phyloP scores from a whole-genome alignment of 2,113 vertebrate species.

The Pontoporia blainvillei region DNA sequence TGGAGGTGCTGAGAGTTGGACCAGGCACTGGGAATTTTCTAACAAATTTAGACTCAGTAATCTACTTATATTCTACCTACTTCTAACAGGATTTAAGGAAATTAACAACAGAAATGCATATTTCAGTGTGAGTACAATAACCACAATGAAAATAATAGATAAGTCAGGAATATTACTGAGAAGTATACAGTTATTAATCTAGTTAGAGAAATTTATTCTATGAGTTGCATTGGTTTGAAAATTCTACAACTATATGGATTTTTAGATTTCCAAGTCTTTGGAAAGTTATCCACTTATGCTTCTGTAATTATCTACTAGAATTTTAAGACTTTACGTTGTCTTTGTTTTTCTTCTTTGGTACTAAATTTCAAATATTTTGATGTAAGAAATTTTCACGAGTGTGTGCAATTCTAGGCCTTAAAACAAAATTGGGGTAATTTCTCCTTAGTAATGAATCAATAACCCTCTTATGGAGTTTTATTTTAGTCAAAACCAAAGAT shows the following conservation, averaged over 20 bases:
- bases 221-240: neutral
- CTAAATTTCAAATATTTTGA: neutral
- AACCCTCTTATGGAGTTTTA: neutral
- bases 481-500: neutral
- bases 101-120: neutral
- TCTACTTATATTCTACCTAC: neutral
- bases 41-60: neutral
- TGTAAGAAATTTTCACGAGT: neutral
- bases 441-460: neutral
- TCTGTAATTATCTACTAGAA: neutral
- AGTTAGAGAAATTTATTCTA: neutral
- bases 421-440: neutral
- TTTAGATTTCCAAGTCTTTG: neutral
- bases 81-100: neutral
- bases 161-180: neutral
- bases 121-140: neutral
- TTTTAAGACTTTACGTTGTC: neutral
- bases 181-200: neutral
- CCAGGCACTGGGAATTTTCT: neutral
- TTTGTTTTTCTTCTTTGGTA: neutral
- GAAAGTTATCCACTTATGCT: neutral
- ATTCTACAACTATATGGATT: neutral
- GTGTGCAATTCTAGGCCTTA: neutral
- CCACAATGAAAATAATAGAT: neutral
- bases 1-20: neutral